Conservation (phyloP, 2,797 vertebrate species). For the Chloroceryle inda region DNA sequence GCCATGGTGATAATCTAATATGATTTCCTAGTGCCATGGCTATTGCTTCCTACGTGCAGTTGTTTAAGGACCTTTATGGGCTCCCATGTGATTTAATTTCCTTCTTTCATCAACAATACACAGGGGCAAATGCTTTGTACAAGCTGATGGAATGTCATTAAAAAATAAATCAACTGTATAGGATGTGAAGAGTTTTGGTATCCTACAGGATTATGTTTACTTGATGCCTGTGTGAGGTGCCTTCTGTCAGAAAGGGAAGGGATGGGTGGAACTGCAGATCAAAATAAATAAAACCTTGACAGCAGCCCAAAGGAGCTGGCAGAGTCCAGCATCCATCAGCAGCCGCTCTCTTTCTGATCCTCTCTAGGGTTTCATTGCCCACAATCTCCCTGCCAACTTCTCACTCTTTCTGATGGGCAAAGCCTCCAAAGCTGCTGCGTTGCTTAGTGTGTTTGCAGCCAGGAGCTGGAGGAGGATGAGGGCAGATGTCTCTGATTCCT, state of each 20-base stretch:
- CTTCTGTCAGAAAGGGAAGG: not conserved
- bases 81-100: not conserved
- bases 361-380: not conserved
- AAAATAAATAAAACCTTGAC: conserved; percentile 23
- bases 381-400: not conserved
- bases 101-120: not conserved
- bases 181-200: not conserved
- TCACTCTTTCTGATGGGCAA: not conserved
- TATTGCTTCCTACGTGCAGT: not conserved
- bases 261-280: conserved; percentile 10
- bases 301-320: not conserved
- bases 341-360: not conserved
- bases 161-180: not conserved
- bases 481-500: conserved; percentile 11
- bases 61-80: not conserved
- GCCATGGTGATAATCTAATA: not conserved
- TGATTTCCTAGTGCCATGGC: not conserved
- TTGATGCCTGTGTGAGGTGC: not conserved
- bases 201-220: not conserved
- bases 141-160: not conserved
- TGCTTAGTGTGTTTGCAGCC: not conserved
- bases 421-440: not conserved
- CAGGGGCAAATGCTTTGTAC: not conserved
- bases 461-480: not conserved
- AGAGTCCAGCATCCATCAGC: not conserved